Conservation (phyloP, 2,888 invertebrate species). For the Sicus ferrugineus region DNA sequence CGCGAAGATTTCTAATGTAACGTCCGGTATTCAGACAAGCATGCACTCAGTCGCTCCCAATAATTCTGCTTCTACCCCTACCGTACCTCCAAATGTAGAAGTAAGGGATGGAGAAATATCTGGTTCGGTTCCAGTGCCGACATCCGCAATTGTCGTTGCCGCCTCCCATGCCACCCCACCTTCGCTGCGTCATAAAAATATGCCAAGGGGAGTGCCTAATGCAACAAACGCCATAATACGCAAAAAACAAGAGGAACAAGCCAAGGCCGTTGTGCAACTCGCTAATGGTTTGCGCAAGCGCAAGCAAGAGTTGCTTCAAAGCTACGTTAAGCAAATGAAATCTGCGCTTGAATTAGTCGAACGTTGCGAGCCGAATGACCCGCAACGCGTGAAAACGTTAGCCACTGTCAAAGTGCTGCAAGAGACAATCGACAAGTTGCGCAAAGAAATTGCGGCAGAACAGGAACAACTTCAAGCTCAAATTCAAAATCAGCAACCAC, state of each 20-base stretch:
- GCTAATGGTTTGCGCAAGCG: conserved; percentile 84
- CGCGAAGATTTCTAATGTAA: conserved; percentile 53
- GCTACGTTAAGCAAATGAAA: conserved; percentile 88
- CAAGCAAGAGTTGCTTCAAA: conserved; percentile 86
- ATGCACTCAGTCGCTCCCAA: conserved; percentile 39
- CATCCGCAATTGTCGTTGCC: conserved; percentile 38
- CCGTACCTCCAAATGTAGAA: conserved; percentile 35
- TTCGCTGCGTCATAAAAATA: conserved; percentile 64
- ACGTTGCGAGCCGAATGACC: conserved; percentile 74
- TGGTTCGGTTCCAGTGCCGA: conserved; percentile 42
- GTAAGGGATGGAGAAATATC: conserved; percentile 45
- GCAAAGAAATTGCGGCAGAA: conserved; percentile 62
- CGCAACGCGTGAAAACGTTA: conserved; percentile 78
- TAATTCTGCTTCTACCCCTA: conserved; percentile 42
- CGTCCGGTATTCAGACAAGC: conserved; percentile 39
- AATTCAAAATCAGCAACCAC: conserved; percentile 57
- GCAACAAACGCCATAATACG: conserved; percentile 73
- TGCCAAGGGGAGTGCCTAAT: conserved; percentile 64
- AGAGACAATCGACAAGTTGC: conserved; percentile 75
- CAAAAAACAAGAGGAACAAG: conserved; percentile 78
- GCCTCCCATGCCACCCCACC: conserved; percentile 47
- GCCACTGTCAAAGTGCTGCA: conserved; percentile 84
- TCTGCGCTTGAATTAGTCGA: conserved; percentile 83
- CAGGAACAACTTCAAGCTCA: conserved; percentile 63
- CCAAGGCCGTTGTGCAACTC: conserved; percentile 78